Conservation (phyloP, 2,797 vertebrate species). For the Emys orbicularis region DNA sequence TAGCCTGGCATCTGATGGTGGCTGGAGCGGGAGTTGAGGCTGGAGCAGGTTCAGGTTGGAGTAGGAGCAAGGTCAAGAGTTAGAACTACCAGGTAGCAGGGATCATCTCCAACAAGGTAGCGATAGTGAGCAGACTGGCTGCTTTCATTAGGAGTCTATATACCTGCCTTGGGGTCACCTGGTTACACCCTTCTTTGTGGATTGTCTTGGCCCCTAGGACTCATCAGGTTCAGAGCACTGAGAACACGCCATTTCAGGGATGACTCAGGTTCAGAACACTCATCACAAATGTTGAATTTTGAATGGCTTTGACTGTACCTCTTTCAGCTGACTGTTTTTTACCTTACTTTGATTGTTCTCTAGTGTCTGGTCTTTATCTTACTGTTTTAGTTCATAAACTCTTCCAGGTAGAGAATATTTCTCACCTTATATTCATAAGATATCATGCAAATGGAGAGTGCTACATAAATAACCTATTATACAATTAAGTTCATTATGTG, state of each 20-base stretch:
- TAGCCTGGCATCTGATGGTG: background rate
- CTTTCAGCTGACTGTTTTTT: background rate
- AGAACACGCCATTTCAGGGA: too few relatives aligned
- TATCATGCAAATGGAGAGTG: slow-evolving; percentile 25
- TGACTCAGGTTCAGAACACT: background rate
- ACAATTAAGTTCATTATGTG: slow-evolving; percentile 19
- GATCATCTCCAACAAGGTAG: background rate
- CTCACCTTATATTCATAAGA: slow-evolving; percentile 23
- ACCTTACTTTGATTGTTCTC: background rate
- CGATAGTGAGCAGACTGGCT: background rate
- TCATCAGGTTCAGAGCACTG: too few relatives aligned
- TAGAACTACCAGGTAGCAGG: background rate
- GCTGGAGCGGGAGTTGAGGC: background rate
- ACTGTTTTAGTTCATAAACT: background rate
- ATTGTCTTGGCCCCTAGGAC: background rate
- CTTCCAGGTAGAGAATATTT: background rate
- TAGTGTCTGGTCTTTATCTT: background rate
- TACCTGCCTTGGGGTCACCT: background rate
- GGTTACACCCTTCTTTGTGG: background rate
- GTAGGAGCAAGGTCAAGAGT: background rate
- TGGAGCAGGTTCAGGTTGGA: background rate
- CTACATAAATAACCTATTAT: background rate
- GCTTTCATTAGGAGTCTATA: background rate
- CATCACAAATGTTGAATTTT: background rate
- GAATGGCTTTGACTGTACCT: background rate